Evolutionary conservation across 2,888 invertebrate genomes (phyloP), one percentile per base, ranked within the genome.

Genomic region (Hermaeophaga mercurialis): DNA sequence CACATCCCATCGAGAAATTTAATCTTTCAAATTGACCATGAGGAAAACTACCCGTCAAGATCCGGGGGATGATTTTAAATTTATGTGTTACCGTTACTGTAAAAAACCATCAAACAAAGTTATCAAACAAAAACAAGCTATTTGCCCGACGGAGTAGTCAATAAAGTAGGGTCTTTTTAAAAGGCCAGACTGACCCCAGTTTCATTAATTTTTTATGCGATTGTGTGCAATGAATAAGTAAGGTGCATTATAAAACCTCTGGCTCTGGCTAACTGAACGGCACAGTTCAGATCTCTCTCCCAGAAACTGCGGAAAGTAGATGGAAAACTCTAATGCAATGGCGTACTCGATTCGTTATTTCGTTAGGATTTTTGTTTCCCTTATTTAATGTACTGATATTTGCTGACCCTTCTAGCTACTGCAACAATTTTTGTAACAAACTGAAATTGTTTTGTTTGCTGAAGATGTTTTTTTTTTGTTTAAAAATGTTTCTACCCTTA

Each of bases 171-270:
- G 78, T 73, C 73, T 70, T 74, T 74, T 70, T 70, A 74, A 75
- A 75, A 73, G 71, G 72, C 69, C 70, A 71, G 72, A 70, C 75
- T 75, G 76, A 75, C 75, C 75, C 76, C 69, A 66, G 62, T 66
- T 70, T 74, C 76, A 76, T 78, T 75, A 78, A 77, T 77, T 75
- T 75, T 77, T 77, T 71, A 76, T 70, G 71, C 74, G 77, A 77
- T 78, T 78, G 78, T 77, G 75, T 76, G 77, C 76, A 74, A 78
- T 78, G 78, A 78, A 78, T 78, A 78, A 78, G 73, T 78, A 76
- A 78, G 73, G 71, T 73, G 75, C 75, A 75, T 76, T 76, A 76
- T 74, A 75, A 74, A 74, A 73, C 70, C 70, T 39, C 18, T 22
- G 22, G 39, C 18, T 18, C 12, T 70, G 66, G 66, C 61, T 39